Evolutionary conservation across 2,888 invertebrate genomes (phyloP).

Genomic region (Allygus modestus): DNA sequence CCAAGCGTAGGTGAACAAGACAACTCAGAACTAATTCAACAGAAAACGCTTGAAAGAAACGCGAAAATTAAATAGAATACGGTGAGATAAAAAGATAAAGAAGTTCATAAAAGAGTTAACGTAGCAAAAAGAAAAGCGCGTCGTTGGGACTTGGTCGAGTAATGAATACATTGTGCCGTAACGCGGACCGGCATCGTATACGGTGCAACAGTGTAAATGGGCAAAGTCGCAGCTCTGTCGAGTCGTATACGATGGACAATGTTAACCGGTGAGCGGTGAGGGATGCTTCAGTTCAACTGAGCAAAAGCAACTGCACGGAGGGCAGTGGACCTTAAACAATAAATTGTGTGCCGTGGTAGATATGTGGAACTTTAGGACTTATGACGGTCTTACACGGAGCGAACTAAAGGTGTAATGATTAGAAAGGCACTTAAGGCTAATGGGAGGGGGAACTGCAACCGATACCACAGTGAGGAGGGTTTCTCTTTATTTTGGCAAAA

Average conservation of each 20-base stretch:
- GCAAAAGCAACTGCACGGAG: background rate
- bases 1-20: too few relatives aligned
- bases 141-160: background rate
- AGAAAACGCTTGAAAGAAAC: background rate
- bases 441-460: background rate
- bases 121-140: constrained; percentile 1
- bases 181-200: background rate
- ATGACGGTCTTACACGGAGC: background rate
- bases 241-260: background rate
- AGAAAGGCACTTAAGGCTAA: background rate
- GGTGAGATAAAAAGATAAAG: constrained; percentile 1
- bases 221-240: background rate
- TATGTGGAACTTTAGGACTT: background rate
- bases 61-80: background rate
- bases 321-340: background rate
- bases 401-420: background rate
- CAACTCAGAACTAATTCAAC: background rate
- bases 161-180: background rate
- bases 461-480: background rate
- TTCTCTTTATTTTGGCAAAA: too few relatives aligned
- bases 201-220: background rate
- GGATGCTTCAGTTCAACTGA: background rate
- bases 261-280: background rate
- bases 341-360: background rate
- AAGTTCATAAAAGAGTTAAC: background rate